These are phyloP conservation scores for Chromoteleia sp. DNA, from an alignment of 2,888 invertebrate species.

Conservation along the genomic window DNA sequence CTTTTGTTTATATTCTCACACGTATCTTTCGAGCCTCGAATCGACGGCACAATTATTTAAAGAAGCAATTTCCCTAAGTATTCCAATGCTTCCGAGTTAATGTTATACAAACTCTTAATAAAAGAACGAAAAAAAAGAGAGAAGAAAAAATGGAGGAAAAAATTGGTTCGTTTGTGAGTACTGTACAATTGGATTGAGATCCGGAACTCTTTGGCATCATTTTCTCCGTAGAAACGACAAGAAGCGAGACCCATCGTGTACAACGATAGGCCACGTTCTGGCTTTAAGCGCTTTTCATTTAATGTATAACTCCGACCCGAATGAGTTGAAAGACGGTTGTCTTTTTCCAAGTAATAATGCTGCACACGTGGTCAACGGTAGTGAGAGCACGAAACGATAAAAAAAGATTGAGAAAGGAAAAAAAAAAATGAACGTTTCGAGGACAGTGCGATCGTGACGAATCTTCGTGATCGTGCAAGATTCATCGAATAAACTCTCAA, in stretches of 20 bases:
- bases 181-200: constrained; percentile 76
- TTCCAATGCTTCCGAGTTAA: constrained; percentile 62
- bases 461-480: constrained; percentile 67
- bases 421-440: constrained; percentile 65
- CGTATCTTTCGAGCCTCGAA: constrained; percentile 46
- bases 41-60: constrained; percentile 60
- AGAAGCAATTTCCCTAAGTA: constrained; percentile 63
- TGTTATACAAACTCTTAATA: constrained; percentile 51
- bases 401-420: constrained; percentile 57
- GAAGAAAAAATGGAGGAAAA: constrained; percentile 43
- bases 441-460: constrained; percentile 69
- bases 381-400: constrained; percentile 71
- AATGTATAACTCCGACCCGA: constrained; percentile 63
- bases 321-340: constrained; percentile 61
- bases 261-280: constrained; percentile 70
- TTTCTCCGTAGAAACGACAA: constrained; percentile 75
- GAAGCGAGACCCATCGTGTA: constrained; percentile 67
- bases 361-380: constrained; percentile 67
- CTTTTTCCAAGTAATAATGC: constrained; percentile 67
- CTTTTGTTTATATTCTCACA: constrained; percentile 43
- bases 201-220: constrained; percentile 83
- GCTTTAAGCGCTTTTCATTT: constrained; percentile 70
- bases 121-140: constrained; percentile 30
- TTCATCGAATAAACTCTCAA: constrained; percentile 69
- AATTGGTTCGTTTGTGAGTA: constrained; percentile 68